These are phyloP conservation scores for Denticeps clupeoides DNA, from an alignment of 2,797 vertebrate species.

Conservation along the genomic window DNA sequence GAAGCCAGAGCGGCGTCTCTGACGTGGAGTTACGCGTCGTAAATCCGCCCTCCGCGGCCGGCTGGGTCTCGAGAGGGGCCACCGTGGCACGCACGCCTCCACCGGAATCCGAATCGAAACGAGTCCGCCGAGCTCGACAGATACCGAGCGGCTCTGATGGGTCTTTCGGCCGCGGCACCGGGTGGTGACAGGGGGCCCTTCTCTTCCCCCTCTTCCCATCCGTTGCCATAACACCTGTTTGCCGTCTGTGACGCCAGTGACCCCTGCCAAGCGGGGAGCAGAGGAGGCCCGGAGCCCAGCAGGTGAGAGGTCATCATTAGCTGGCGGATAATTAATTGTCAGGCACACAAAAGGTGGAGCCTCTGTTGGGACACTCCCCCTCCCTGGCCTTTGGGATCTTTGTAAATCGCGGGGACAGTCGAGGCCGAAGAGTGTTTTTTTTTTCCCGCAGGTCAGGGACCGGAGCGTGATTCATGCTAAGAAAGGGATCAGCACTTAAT, in stretches of 20 bases:
- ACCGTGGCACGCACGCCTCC: no score
- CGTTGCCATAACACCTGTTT: slow-evolving; percentile 31
- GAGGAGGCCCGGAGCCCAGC: slow-evolving; percentile 27
- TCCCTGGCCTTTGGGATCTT: slow-evolving; percentile 18
- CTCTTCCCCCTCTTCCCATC: slow-evolving; percentile 5
- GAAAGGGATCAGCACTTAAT: slow-evolving; percentile 23
- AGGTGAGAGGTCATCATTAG: slow-evolving; percentile 40
- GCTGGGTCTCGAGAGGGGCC: no score
- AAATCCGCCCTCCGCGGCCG: slow-evolving; percentile 25
- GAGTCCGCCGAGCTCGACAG: no score
- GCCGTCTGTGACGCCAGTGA: slow-evolving; percentile 18
- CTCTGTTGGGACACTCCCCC: no score
- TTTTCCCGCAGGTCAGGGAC: slow-evolving; percentile 14
- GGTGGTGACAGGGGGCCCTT: slow-evolving; percentile 2
- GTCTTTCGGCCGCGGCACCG: background rate
- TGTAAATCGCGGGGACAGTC: slow-evolving; percentile 28
- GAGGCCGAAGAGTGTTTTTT: slow-evolving; percentile 10
- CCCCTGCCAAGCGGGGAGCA: slow-evolving; percentile 5
- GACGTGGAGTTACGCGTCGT: no score
- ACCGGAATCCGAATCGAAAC: no score
- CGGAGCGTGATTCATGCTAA: slow-evolving; percentile 22
- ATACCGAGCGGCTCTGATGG: no score
- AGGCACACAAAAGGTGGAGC: slow-evolving; percentile 28
- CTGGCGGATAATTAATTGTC: slow-evolving; percentile 39
- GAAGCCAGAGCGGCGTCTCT: slow-evolving; percentile 37